Base-by-base conservation (phyloP, 2,888 invertebrate species). In the Noctua pronuba region DNA sequence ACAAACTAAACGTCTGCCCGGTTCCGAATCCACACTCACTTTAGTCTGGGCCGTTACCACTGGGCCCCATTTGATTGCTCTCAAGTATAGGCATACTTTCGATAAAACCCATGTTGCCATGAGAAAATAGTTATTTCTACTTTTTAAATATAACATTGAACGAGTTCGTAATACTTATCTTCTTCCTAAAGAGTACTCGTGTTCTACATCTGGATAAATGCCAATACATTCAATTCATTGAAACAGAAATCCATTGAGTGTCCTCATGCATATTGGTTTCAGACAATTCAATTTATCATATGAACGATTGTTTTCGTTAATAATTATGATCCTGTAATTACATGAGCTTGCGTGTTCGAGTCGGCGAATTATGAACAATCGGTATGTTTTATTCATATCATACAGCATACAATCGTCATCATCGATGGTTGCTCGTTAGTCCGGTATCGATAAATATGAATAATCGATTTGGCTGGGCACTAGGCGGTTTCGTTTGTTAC, bases 311-410 rank as follows among this genome's bases (percentile, higher is more conserved):
- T 84, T 86, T 78, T 84, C 62, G 67, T 75, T 77, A 77, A 75
- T 75, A 73, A 86, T 77, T 62, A 79, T 79, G 10, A 79, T 70
- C 73, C 49, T 60, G 60, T 82, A 81, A 83, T 87, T 81, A 84
- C 71, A 52, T 64, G 65, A 83, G 79, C 70, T 74, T 71, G 55
- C n/a, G 80, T 78, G 66, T 80, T 68, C 76, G 62, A 70, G 70
- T 67, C 62, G 79, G 74, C 75, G 80, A 81, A 80, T 79, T 82
- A 82, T 79, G 75, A 85, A 88, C 86, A 88, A 90, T 86, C 75
- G 85, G 68, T 75, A 91, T 91, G 86, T 87, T 88, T 89, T 89
- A 90, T 91, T 91, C 90, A 89, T 89, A 72, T 77, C 74, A n/a
- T 71, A 86, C 74, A 28, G 82, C 85, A 82, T 85, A 88, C 82